Conservation (phyloP, 2,888 invertebrate genomes). For the Phengaris arion region DNA sequence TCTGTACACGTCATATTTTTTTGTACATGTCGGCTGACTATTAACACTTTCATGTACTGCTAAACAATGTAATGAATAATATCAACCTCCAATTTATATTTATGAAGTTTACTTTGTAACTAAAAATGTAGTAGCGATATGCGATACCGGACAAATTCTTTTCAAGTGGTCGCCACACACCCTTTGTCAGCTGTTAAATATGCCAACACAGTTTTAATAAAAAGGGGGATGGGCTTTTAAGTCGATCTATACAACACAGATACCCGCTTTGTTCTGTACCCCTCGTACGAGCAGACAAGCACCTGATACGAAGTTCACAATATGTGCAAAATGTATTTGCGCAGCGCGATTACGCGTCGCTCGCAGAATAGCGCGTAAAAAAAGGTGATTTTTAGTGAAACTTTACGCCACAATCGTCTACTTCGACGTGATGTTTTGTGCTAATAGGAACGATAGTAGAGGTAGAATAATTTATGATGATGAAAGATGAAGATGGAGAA, state of each 20-base stretch:
- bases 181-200: constrained; percentile 45
- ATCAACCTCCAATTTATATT: constrained; percentile 22
- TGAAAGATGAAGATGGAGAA: too few species aligned
- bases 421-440: neutral
- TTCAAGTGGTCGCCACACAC: constrained; percentile 35
- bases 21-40: neutral
- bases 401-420: neutral
- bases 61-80: neutral
- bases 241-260: constrained; percentile 45
- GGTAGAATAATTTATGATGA: too few species aligned
- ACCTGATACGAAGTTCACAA: constrained; percentile 66
- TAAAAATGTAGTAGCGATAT: constrained; percentile 1
- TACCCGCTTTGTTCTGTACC: constrained; percentile 61
- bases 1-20: neutral
- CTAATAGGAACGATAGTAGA: neutral
- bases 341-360: constrained; percentile 65
- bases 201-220: constrained; percentile 47
- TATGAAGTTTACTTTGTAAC: constrained; percentile 15
- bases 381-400: neutral
- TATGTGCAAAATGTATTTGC: constrained; percentile 76
- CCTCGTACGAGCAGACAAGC: constrained; percentile 59
- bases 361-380: constrained; percentile 40
- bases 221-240: constrained; percentile 45
- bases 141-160: constrained; percentile 14
- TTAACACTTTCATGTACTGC: neutral